These are phyloP conservation scores for Strix occidentalis DNA, from an alignment of 2,797 vertebrate genomes.

Conservation along the genomic window DNA sequence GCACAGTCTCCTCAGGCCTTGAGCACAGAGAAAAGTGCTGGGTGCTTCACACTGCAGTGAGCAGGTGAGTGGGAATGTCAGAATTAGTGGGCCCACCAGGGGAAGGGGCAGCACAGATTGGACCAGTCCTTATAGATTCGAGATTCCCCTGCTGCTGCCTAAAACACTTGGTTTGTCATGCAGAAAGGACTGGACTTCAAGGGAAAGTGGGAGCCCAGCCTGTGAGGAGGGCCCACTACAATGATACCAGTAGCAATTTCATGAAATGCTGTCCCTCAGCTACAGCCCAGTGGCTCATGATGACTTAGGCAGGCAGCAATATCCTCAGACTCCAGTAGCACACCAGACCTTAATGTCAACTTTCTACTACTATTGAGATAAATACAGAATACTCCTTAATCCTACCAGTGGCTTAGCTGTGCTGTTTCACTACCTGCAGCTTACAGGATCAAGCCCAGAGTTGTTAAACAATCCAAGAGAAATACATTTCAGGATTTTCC, in stretches of 20 bases:
- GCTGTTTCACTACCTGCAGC: background rate
- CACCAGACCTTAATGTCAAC: background rate
- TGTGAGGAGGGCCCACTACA: rapidly evolving
- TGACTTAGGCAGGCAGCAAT: background rate
- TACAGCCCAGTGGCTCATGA: rapidly evolving
- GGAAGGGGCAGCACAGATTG: background rate
- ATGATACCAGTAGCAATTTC: rapidly evolving
- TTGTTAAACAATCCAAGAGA: constrained; percentile 16
- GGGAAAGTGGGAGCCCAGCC: background rate
- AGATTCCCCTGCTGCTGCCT: background rate
- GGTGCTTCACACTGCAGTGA: background rate
- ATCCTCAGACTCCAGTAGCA: background rate
- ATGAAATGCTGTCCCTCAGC: background rate
- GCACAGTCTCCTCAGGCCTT: background rate
- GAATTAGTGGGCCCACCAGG: rapidly evolving
- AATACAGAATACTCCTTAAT: constrained; percentile 22
- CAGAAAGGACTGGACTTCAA: background rate
- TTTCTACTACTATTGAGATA: constrained; percentile 7
- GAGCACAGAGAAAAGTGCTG: background rate
- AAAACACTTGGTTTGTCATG: background rate
- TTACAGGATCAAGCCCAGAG: constrained; percentile 33
- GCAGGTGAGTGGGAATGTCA: background rate
- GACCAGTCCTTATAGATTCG: background rate
- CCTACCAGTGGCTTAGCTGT: constrained; percentile 9
- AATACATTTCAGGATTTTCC: constrained; percentile 9